phyloP scores from a whole-genome alignment of 2,113 vertebrate species.

The Bos taurus region DNA sequence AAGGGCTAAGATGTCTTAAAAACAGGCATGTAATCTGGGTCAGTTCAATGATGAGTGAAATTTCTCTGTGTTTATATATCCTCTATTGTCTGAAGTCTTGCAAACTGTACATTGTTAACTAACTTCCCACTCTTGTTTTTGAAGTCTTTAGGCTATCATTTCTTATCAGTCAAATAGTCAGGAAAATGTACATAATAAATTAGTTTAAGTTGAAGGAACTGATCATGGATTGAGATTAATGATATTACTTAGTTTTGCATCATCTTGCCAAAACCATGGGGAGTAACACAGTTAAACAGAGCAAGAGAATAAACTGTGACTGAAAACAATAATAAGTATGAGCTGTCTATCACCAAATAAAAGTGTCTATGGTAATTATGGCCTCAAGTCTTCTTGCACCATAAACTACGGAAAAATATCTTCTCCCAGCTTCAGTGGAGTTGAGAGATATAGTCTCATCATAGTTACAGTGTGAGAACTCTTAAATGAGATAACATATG shows the following conservation, averaged over 20 bases:
- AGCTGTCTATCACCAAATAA: conserved; percentile 12
- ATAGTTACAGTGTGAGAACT: not conserved
- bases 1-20: not conserved
- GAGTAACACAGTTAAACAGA: not conserved
- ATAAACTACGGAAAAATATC: conserved; percentile 7
- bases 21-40: not conserved
- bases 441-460: not conserved
- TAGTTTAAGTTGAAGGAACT: conserved; percentile 2
- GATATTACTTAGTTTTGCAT: conserved; percentile 41
- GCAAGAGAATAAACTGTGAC: not conserved
- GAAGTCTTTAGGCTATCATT: not conserved
- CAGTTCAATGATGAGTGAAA: not conserved
- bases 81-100: not conserved
- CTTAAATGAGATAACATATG: not conserved
- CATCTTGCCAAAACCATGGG: conserved; percentile 15
- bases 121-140: not conserved
- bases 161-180: conserved; percentile 11
- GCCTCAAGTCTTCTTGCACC: not conserved
- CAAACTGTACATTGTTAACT: not conserved
- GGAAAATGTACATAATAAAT: conserved; percentile 25
- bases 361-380: not conserved
- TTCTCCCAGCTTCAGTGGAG: not conserved
- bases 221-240: conserved; percentile 33
- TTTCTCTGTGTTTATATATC: not conserved
- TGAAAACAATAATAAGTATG: conserved; percentile 14